Evolutionary conservation across 1,140 invertebrate genomes (phyloP).

Genomic region (Ectropis grisescens): DNA sequence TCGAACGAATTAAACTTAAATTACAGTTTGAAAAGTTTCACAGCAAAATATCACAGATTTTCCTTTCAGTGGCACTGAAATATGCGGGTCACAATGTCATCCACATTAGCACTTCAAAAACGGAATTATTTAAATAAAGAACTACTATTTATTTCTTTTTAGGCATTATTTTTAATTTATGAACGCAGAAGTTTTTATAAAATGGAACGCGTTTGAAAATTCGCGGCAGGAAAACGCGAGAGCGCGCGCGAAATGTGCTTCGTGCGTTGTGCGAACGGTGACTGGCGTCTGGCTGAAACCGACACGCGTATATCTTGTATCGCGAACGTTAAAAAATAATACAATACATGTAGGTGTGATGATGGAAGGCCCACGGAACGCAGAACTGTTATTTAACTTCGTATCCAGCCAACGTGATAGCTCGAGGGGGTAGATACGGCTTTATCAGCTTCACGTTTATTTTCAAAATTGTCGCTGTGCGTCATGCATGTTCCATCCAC

Average conservation of each 20-base stretch:
- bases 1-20: too few species aligned
- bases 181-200: conserved; percentile 16
- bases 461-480: too few species aligned
- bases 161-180: conserved; percentile 47
- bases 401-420: too few species aligned
- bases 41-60: conserved; percentile 57
- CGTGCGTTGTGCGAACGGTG: conserved; percentile 46
- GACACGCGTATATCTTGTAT: conserved; percentile 58
- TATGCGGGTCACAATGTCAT: conserved; percentile 36
- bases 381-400: conserved; percentile 56
- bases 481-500: too few species aligned
- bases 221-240: conserved; percentile 37
- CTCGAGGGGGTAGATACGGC: conserved; percentile 5
- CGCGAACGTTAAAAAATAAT: conserved; percentile 62
- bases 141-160: conserved; percentile 50
- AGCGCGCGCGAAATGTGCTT: conserved; percentile 35
- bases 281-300: conserved; percentile 51
- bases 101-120: too few species aligned
- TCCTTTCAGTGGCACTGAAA: conserved; percentile 27
- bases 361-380: conserved; percentile 49
- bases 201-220: conserved; percentile 34
- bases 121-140: neutral
- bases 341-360: conserved; percentile 40
- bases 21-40: conserved; percentile 34
- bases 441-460: too few species aligned